Conservation (phyloP, 2,113 vertebrate genomes). For the Bos javanicus region DNA sequence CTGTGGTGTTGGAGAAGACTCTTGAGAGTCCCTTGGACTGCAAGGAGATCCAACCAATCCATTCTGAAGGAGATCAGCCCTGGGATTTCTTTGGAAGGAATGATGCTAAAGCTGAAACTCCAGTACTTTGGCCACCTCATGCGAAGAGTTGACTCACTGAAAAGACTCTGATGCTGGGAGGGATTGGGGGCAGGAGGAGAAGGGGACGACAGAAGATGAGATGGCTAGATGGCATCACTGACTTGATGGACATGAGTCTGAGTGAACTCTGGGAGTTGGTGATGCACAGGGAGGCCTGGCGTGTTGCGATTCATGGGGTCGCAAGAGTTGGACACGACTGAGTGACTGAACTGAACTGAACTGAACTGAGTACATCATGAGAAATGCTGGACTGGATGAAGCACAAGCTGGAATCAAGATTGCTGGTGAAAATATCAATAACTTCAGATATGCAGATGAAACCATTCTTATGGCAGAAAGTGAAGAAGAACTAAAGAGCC, state of each 20-base stretch:
- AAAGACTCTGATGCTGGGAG: neutral
- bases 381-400: too few species aligned
- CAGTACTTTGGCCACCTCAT: neutral
- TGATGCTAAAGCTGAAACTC: neutral
- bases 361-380: neutral
- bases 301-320: neutral
- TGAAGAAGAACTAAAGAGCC: too few species aligned
- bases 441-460: too few species aligned
- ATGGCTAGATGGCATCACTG: neutral
- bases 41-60: neutral
- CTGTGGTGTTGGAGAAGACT: neutral
- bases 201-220: neutral
- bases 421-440: too few species aligned
- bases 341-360: neutral
- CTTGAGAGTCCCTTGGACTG: neutral
- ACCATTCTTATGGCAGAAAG: too few species aligned
- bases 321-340: neutral
- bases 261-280: rapidly evolving
- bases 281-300: neutral
- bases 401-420: too few species aligned
- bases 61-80: neutral
- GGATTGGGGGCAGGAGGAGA: neutral
- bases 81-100: neutral
- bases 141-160: neutral
- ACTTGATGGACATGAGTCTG: neutral